phyloP scores from a whole-genome alignment of 1,140 invertebrate genomes.

The Portunus trituberculatus region DNA sequence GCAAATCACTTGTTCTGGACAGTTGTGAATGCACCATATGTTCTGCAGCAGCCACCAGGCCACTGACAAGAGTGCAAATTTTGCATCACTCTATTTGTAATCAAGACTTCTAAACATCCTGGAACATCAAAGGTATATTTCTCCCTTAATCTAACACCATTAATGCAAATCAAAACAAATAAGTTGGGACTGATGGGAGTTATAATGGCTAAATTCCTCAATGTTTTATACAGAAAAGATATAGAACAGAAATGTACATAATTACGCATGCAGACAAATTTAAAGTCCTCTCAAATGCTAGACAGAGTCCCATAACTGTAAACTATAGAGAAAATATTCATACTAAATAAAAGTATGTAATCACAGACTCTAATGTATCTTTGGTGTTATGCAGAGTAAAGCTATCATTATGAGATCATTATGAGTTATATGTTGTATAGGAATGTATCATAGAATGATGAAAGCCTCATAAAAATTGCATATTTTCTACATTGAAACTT shows the following conservation, averaged over 20 bases:
- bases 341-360: background rate
- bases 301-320: background rate
- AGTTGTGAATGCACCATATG: constrained; percentile 30
- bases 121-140: background rate
- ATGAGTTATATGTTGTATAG: background rate
- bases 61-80: constrained; percentile 31
- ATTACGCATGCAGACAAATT: background rate
- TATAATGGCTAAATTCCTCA: background rate
- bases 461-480: background rate
- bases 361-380: background rate
- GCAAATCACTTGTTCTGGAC: constrained; percentile 46
- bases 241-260: background rate
- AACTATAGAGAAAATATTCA: background rate
- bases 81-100: background rate
- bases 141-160: background rate
- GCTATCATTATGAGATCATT: no score
- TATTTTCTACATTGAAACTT: background rate
- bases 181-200: background rate
- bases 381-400: background rate
- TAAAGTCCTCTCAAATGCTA: background rate
- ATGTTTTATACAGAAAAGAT: background rate
- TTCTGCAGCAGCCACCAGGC: background rate
- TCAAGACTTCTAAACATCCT: background rate
- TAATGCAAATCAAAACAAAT: background rate
- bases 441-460: background rate